These are phyloP conservation scores for Dolichopus griseipennis DNA, from an alignment of 2,888 invertebrate species.

Conservation along the genomic window DNA sequence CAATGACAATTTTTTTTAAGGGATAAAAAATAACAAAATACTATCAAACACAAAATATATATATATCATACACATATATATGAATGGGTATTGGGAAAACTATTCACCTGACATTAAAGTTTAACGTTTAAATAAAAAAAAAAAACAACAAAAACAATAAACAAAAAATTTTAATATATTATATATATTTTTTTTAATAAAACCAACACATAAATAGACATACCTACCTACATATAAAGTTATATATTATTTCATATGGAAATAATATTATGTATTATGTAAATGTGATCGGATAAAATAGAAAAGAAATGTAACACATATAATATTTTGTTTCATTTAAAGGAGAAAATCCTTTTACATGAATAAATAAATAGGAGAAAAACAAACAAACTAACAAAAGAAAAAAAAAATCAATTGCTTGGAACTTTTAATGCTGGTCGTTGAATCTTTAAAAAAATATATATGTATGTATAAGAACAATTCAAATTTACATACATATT, in stretches of 20 bases:
- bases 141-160: no score
- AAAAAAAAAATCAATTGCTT: background rate
- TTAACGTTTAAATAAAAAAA: no score
- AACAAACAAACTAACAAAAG: background rate
- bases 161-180: no score
- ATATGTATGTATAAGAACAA: no score
- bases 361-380: background rate
- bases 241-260: no score
- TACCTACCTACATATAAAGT: no score
- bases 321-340: background rate
- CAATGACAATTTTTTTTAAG: no score
- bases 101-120: background rate
- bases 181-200: no score
- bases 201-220: no score
- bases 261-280: background rate
- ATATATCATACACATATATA: no score
- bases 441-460: background rate
- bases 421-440: constrained; percentile 6
- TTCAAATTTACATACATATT: no score
- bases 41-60: no score
- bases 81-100: background rate
- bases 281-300: background rate
- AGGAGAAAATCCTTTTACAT: background rate
- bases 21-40: background rate
- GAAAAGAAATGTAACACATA: background rate